A percentile compares a stretch with the other conserved stretches of the same genome.
phyloP scores from a whole-genome alignment of 2,888 invertebrate species.

The Teleogryllus oceanicus region DNA sequence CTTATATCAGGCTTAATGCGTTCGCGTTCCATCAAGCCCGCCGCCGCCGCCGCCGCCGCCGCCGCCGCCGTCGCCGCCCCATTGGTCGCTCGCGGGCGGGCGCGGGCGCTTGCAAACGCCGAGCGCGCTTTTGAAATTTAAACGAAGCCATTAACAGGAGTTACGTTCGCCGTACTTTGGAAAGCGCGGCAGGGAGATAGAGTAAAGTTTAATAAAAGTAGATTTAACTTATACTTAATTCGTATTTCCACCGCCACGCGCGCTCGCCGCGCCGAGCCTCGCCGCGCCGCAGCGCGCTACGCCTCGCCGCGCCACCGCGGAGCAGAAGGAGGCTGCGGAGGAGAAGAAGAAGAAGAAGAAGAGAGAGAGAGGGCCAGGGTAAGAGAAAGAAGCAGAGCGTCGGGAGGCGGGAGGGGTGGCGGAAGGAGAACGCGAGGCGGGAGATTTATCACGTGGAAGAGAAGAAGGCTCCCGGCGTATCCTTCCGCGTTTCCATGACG shows the following conservation, averaged over 20 bases:
- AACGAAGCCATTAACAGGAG: slow-evolving; percentile 4
- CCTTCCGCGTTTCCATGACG: slow-evolving; percentile 11
- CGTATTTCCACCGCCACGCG: not conserved
- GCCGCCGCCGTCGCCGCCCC: not conserved
- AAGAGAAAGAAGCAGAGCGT: slow-evolving; percentile 22
- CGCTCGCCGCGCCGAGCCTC: not conserved
- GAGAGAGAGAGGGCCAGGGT: slow-evolving; percentile 24
- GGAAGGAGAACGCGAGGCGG: slow-evolving; percentile 29
- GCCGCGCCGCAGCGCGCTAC: no score
- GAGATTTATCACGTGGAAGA: slow-evolving; percentile 18
- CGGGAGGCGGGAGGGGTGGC: slow-evolving; percentile 23
- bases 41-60: not conserved
- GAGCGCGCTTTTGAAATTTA: slow-evolving; percentile 10
- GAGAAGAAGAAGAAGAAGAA: slow-evolving; percentile 25
- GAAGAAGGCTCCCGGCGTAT: slow-evolving; percentile 12
- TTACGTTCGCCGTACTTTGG: not conserved
- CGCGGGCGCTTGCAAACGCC: not conserved
- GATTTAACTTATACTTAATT: slow-evolving; percentile 18
- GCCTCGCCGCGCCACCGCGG: not conserved
- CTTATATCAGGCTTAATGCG: slow-evolving; percentile 4
- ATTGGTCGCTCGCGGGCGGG: not conserved
- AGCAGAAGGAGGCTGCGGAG: not conserved
- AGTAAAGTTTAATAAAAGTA: slow-evolving; percentile 18
- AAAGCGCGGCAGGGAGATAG: slow-evolving; percentile 18
- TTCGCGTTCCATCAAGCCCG: slow-evolving; percentile 6